These are phyloP conservation scores for Wiebesia pumilae DNA, from an alignment of 1,140 invertebrate species.

Conservation along the genomic window DNA sequence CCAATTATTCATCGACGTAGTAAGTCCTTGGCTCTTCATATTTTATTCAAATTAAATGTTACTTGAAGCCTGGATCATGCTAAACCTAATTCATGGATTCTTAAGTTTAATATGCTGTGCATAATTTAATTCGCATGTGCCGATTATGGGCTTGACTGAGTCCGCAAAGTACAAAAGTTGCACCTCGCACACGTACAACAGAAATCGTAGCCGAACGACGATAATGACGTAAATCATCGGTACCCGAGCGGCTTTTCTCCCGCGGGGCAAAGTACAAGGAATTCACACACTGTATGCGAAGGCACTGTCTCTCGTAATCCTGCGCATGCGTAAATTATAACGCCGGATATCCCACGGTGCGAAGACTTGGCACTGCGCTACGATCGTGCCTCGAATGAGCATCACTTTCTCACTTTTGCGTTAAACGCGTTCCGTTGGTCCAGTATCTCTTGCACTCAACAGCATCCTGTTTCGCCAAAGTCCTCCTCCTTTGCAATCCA, in stretches of 20 bases:
- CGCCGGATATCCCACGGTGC: conserved; percentile 62
- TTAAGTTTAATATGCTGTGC: too few relatives aligned
- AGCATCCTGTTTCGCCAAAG: neutral
- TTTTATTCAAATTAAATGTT: too few relatives aligned
- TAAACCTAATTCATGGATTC: too few relatives aligned
- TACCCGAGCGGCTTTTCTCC: too few relatives aligned
- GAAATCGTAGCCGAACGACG: neutral
- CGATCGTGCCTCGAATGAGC: neutral
- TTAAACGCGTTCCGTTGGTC: neutral
- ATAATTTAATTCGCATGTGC: too few relatives aligned
- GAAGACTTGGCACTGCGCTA: neutral
- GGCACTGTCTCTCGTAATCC: too few relatives aligned
- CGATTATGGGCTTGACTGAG: neutral
- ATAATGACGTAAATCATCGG: neutral
- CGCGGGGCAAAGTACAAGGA: conserved; percentile 54
- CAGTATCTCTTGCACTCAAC: neutral
- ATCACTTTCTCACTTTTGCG: neutral
- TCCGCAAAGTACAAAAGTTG: neutral
- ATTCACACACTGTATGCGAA: neutral
- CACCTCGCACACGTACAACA: neutral
- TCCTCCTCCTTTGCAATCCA: too few relatives aligned
- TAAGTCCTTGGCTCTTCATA: too few relatives aligned
- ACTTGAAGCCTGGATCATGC: too few relatives aligned
- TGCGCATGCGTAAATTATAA: conserved; percentile 62
- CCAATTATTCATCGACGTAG: too few relatives aligned